These are phyloP conservation scores for Holocentrus rufus DNA, from an alignment of 2,797 vertebrate genomes.

Conservation along the genomic window DNA sequence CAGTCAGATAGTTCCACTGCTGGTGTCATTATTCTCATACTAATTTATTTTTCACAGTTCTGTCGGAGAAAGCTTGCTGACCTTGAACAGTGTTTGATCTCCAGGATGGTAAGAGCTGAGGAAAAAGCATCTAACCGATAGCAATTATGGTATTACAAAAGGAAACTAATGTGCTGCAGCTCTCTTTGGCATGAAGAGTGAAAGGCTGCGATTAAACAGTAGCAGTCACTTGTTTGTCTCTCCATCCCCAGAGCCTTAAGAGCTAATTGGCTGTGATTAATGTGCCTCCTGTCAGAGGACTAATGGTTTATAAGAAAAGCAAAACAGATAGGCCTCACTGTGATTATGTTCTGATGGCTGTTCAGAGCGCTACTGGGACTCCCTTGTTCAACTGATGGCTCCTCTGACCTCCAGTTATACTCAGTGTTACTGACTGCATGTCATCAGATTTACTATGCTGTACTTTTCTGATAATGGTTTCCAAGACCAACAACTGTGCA, in stretches of 20 bases:
- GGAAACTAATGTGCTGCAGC: not conserved
- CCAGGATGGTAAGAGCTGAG: not conserved
- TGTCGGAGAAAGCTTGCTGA: not conserved
- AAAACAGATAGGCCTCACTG: not conserved
- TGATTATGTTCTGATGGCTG: constrained; percentile 1
- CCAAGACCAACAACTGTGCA: no score
- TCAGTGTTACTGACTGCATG: not conserved
- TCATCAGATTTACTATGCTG: not conserved
- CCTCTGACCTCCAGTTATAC: not conserved
- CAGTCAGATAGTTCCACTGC: not conserved
- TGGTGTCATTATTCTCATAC: not conserved
- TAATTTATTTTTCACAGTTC: not conserved
- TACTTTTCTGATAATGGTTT: not conserved
- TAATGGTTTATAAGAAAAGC: not conserved
- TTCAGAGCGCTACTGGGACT: not conserved
- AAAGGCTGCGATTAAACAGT: not conserved
- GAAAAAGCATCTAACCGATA: no score
- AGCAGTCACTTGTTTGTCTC: constrained; percentile 1
- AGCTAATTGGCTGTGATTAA: constrained; percentile 16
- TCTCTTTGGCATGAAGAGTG: not conserved
- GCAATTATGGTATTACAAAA: not conserved
- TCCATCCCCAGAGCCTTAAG: not conserved
- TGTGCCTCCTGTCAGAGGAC: not conserved
- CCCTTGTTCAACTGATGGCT: not conserved
- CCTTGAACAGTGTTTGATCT: not conserved